Conservation (phyloP, 2,113 vertebrate species). For the Corythornis cristatus region DNA sequence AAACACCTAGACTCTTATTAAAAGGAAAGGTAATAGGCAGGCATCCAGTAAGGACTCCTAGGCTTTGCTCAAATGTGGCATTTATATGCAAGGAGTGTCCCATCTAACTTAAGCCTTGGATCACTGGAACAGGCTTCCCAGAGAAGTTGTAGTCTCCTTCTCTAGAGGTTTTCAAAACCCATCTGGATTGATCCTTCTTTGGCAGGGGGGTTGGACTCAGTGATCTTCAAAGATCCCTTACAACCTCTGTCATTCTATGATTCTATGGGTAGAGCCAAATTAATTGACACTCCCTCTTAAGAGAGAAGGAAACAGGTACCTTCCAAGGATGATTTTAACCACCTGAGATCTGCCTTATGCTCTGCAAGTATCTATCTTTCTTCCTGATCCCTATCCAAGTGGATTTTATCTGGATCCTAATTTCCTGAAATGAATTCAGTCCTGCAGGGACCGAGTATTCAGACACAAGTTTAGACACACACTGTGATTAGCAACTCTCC, state of each 20-base stretch:
- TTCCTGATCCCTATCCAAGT: background rate
- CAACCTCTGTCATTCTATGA: too few species aligned
- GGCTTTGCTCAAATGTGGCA: background rate
- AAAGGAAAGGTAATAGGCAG: background rate
- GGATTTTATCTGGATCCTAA: fast-evolving
- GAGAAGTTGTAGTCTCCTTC: too few species aligned
- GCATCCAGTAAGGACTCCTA: background rate
- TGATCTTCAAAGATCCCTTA: too few species aligned
- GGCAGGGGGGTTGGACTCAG: too few species aligned
- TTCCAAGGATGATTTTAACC: background rate
- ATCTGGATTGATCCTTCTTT: too few species aligned
- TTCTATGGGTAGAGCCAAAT: fast-evolving
- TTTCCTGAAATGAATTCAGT: background rate
- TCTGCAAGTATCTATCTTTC: background rate
- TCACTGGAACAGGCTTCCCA: too few species aligned
- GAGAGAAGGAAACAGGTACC: background rate
- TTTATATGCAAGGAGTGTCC: background rate
- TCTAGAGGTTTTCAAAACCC: too few species aligned
- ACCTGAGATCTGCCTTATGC: background rate
- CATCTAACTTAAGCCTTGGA: background rate
- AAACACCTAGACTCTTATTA: background rate
- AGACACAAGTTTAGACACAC: background rate
- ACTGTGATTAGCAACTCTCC: background rate
- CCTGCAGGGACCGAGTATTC: background rate
- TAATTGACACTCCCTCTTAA: background rate